A percentile compares a stretch with the other conserved stretches of the same genome.
Conservation (phyloP, 1,140 invertebrate species). For the Holotrichia oblita region DNA sequence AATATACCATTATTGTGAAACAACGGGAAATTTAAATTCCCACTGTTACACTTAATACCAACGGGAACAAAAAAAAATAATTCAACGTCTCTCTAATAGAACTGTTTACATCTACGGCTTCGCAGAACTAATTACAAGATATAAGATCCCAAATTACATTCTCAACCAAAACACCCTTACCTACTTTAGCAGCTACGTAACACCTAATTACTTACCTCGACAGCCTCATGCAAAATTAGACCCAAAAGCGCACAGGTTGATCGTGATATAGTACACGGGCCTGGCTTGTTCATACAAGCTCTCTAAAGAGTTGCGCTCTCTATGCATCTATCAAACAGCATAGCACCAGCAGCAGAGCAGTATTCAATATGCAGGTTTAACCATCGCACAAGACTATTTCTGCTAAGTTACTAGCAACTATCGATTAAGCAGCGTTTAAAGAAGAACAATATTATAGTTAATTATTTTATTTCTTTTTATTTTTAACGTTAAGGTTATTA, state of each 20-base stretch:
- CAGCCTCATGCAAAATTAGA: slow-evolving; percentile 16
- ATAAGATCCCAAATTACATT: slow-evolving; percentile 16
- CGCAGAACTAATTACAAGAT: background rate
- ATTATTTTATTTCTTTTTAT: background rate
- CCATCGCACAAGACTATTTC: slow-evolving; percentile 16
- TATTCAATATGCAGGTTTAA: slow-evolving; percentile 28
- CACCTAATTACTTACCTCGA: slow-evolving; percentile 21
- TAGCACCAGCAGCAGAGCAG: slow-evolving; percentile 27
- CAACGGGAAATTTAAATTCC: background rate
- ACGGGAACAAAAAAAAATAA: background rate
- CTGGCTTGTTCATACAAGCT: slow-evolving; percentile 12
- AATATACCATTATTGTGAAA: background rate
- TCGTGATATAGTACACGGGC: background rate
- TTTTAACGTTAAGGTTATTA: background rate
- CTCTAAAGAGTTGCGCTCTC: background rate
- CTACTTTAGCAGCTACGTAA: slow-evolving; percentile 1
- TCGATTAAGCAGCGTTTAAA: background rate
- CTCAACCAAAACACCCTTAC: background rate
- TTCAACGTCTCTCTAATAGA: background rate
- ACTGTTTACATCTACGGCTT: background rate
- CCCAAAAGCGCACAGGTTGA: background rate
- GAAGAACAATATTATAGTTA: background rate
- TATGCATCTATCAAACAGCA: slow-evolving; percentile 32
- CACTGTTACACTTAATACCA: background rate
- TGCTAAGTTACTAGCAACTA: background rate